Evolutionary conservation across 2,888 invertebrate species (phyloP), one percentile per base, ranked within the genome.

Genomic region (Sipunculus nudus): DNA sequence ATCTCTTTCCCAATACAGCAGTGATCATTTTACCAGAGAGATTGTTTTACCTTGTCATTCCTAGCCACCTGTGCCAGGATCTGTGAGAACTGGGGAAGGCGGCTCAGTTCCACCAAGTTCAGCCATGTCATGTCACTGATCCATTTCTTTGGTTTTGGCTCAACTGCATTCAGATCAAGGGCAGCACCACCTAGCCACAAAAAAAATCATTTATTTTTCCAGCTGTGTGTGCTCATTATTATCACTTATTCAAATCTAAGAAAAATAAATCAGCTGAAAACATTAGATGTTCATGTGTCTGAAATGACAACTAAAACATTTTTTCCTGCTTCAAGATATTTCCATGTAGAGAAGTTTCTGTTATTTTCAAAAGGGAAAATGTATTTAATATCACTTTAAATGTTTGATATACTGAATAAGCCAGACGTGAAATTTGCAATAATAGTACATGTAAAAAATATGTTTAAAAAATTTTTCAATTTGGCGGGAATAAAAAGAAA

Each of bases 141-240:
- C 84, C 84, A 84, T 61, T 83, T 84, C 73, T 80, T 83, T 3
- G 83, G 83, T 65, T 84, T 84, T 10, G 83, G 81, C 57, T 84
- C 82, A 10, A 84, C 84, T 45, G 82, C 79, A 67, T 84, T 84
- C 63, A 84, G 67, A 62, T 84, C 84, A 23, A 84, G 67, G 0
- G 84, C 84, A 63, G 84, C 84, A 53, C 84, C 84, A 74, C 84
- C 83, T 82, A 55, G 2, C 40, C 28, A 40, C 25, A 25, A 21
- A 29, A 28, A 54, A 2, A n/a, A 16, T 35, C 16, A 28, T 38
- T n/a, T n/a, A 40, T 40, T 50, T 47, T n/a, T n/a, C n/a, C n/a
- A n/a, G n/a, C 38, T 35, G 38, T 13, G 38, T 13, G 38, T 13
- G 16, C 16, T 10, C 10, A 35, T 13, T 16, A 35, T 10, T 35